Evolutionary conservation across 2,888 invertebrate species (phyloP).

Genomic region (Leptinotarsa peninsularis): DNA sequence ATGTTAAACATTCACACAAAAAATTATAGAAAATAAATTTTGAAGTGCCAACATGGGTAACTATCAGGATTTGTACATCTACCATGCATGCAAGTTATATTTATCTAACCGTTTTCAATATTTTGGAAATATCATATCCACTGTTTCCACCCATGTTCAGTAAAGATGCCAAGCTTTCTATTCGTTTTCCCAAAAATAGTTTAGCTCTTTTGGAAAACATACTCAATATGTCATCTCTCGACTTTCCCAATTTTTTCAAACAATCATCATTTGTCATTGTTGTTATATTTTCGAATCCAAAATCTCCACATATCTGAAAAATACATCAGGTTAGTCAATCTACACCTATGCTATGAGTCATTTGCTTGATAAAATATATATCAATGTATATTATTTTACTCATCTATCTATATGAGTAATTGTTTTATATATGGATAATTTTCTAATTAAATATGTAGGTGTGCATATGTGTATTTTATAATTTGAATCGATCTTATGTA

Average conservation of each 20-base stretch:
- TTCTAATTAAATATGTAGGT: no score
- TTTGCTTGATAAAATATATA: no score
- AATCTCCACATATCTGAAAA: conserved; percentile 56
- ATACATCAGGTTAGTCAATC: not conserved
- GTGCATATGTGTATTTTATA: no score
- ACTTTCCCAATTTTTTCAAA: conserved; percentile 41
- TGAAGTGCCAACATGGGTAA: no score
- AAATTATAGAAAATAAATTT: no score
- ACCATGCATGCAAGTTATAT: not conserved
- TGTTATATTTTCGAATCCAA: conserved; percentile 53
- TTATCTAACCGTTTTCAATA: conserved; percentile 43
- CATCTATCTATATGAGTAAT: no score
- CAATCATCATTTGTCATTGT: conserved; percentile 45
- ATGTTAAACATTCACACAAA: no score
- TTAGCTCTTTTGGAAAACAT: conserved; percentile 51
- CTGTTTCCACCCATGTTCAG: conserved; percentile 32
- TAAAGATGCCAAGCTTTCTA: conserved; percentile 45
- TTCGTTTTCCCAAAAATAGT: conserved; percentile 47
- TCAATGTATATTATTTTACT: no score
- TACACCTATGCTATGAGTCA: not conserved
- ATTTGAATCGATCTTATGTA: no score
- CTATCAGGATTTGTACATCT: no score
- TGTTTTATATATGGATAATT: no score
- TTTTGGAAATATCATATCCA: conserved; percentile 35
- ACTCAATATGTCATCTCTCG: conserved; percentile 47